These are phyloP conservation scores for Psammodynastes pulverulentus DNA, from an alignment of 2,113 vertebrate species.

Conservation along the genomic window DNA sequence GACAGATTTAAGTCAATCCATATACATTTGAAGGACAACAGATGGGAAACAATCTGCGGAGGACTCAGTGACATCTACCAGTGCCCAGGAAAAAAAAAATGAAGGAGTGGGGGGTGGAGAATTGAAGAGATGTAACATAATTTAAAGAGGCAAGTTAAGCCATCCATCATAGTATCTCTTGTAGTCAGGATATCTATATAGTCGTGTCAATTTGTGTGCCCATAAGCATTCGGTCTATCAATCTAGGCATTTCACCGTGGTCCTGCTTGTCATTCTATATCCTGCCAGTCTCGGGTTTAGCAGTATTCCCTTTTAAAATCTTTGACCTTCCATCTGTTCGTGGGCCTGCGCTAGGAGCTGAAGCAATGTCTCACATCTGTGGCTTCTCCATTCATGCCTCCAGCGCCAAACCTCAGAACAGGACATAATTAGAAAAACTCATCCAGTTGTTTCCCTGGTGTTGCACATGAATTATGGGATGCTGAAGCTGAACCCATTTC, in stretches of 20 bases:
- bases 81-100: neutral
- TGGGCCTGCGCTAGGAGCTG: conserved; percentile 51
- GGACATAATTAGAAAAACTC: conserved; percentile 50
- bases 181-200: conserved; percentile 19
- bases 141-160: conserved; percentile 2
- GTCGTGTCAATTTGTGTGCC: conserved; percentile 29
- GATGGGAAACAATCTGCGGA: conserved; percentile 33
- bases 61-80: conserved; percentile 19
- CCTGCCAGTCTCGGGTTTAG: conserved; percentile 21
- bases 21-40: conserved; percentile 35
- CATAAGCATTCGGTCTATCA: conserved; percentile 46
- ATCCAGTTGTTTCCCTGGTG: conserved; percentile 44
- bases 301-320: conserved; percentile 50
- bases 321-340: conserved; percentile 66
- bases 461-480: conserved; percentile 47
- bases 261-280: conserved; percentile 40
- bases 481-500: conserved; percentile 30
- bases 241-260: conserved; percentile 46
- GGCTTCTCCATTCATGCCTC: conserved; percentile 44
- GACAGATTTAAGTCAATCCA: conserved; percentile 41
- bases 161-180: conserved; percentile 48
- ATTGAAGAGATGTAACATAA: conserved; percentile 28
- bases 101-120: neutral
- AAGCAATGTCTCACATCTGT: conserved; percentile 56
- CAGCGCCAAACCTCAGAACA: conserved; percentile 44